Base-by-base conservation (phyloP, 2,888 invertebrate species). In the Hyalella azteca region DNA sequence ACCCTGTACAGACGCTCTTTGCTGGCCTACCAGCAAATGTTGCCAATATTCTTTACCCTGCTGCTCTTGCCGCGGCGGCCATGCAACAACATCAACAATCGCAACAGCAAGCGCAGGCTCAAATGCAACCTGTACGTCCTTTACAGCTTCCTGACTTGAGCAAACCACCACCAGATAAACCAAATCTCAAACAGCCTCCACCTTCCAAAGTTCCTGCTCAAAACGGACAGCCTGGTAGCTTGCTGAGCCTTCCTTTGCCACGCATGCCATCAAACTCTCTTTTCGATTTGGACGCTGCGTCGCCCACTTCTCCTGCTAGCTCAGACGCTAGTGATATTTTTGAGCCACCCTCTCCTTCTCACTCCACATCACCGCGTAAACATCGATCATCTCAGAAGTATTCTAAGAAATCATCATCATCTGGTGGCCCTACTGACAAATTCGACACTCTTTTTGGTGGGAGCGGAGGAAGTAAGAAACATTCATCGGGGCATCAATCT, bases 301-400 rank as follows among this genome's bases (percentile, higher is more conserved):
- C 95, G 32, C 96, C 95, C 0, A 95, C 95, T 89, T 86, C 87
- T 36, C 95, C 95, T 0, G 95, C 94, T 73, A 94, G 94, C n/a
- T 93, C 93, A 86, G 93, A 95, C 88, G 94, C 94, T 87, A 94
- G 95, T 86, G 95, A 95, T 88, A 90, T 95, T 85, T 95, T 95
- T 89, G 93, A 93, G 88, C 95, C 95, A 77, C 94, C 93, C 5
- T 83, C 85, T 45, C 85, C 86, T 13, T 66, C 66, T n/a, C 85
- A 86, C 49, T 81, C 85, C 22, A 77, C 83, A 22, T 80, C 80
- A 19, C 83, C 81, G 11, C 78, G 78, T 32, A 83, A 75, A 36
- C 66, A 39, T 79, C 79, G 85, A 66, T 39, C 78, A 7, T 54
- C 54, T 54, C 54, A 54, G 5, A 54, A 54, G 29, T 54, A 54